Evolutionary conservation across 2,113 vertebrate species (phyloP), one percentile per base, ranked within the genome.

Genomic region (Atherinomorus stipes): DNA sequence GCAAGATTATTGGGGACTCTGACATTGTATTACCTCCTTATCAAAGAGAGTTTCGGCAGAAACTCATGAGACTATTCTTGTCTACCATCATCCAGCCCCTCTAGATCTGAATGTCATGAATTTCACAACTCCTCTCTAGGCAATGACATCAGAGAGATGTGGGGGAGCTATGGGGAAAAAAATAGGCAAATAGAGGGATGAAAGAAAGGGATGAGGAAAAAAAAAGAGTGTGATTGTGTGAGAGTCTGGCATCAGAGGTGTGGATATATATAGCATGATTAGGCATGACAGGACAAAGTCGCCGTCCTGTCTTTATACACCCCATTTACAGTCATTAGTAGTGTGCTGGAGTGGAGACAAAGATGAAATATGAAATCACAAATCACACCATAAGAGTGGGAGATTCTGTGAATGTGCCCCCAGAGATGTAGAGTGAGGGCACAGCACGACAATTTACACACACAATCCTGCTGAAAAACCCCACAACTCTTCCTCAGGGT

Each of bases 41-140:
- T 88, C 78, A 86, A 87, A 88, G 73, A 80, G 25, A 82, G 83
- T 74, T 85, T 63, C 66, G 78, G 83, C 64, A 73, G 85, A 45
- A 87, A 74, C 78, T 64, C 12, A 0, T 51, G 58, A 72, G 73
- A 85, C 80, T 87, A 85, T 89, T 91, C 71, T 78, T 60, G 80
- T 88, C 76, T 76, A 77, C 58, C 60, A 59, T 88, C 75, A 76
- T 53, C 64, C 50, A 59, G 71, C 78, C 64, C 83, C 60, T 12
- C 58, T 51, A 79, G 74, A 83, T 78, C 76, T 78, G 73, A 78
- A 79, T 74, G 82, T 82, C 74, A 81, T 72, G 73, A 79, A 81
- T 83, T 88, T 84, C 85, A 66, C 78, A 89, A 71, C 69, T 80
- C 44, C 16, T 74, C 83, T 81, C 76, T 40, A 19, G 87, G 89